A percentile compares a stretch with the other conserved stretches of the same genome.
Conservation (phyloP, 2,797 vertebrate genomes). For the Anolis apletophallus region DNA sequence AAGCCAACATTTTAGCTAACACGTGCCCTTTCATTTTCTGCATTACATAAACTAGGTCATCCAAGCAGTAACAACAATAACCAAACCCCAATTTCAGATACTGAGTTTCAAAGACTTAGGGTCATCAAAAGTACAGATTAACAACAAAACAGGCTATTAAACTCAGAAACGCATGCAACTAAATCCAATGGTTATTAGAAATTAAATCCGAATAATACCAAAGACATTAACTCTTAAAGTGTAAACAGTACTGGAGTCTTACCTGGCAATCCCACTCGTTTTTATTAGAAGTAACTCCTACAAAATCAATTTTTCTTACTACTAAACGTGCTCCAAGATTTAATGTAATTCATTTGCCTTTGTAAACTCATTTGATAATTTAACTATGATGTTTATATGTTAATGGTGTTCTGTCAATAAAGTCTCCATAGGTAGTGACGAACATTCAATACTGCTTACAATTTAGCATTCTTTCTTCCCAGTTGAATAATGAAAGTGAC, state of each 20-base stretch:
- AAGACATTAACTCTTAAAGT: not conserved
- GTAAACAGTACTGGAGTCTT: not conserved
- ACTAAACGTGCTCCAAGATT: not conserved
- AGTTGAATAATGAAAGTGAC: not conserved
- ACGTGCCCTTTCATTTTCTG: not conserved
- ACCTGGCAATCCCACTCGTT: not conserved
- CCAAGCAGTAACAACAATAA: not conserved
- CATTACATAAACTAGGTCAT: not conserved
- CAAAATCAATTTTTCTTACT: not conserved
- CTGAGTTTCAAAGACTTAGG: not conserved
- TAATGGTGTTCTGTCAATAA: not conserved
- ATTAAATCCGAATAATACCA: not conserved
- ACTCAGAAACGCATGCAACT: not conserved
- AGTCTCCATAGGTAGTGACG: not conserved
- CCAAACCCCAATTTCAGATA: not conserved
- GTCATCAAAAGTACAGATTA: not conserved
- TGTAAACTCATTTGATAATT: too few relatives aligned
- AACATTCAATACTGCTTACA: not conserved
- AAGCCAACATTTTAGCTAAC: not conserved
- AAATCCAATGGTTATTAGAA: not conserved
- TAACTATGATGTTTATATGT: too few relatives aligned
- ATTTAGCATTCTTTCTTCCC: not conserved
- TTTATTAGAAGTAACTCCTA: not conserved
- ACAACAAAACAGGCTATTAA: not conserved
- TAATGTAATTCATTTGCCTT: not conserved